A percentile compares a stretch with the other conserved stretches of the same genome.
Evolutionary conservation across 1,140 invertebrate species (phyloP).

Genomic region (Cotesia glomerata): DNA sequence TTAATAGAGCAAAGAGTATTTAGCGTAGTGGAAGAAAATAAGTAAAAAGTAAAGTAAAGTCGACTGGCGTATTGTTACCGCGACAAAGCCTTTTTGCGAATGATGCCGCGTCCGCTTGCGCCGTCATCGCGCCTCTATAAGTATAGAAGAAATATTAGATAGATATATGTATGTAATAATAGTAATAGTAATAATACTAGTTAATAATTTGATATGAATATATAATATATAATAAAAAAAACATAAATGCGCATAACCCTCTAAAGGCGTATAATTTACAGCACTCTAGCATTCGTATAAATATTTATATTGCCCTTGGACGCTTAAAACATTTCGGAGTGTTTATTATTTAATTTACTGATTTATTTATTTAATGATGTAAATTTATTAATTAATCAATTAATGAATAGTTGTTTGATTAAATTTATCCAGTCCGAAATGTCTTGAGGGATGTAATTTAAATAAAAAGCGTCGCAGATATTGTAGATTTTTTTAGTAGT

Average conservation of each 20-base stretch:
- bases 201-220: background rate
- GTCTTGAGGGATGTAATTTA: background rate
- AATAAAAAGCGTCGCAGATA: conserved; percentile 15
- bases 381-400: too few species aligned
- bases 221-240: conserved; percentile 29
- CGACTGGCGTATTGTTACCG: background rate
- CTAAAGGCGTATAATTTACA: conserved; percentile 63
- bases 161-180: background rate
- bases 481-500: conserved; percentile 24
- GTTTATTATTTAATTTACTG: background rate
- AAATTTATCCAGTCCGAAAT: background rate
- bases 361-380: background rate
- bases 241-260: conserved; percentile 58
- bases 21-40: background rate
- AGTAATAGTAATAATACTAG: conserved; percentile 2
- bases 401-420: background rate
- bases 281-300: conserved; percentile 63
- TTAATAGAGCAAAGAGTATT: background rate
- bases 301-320: conserved; percentile 31
- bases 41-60: conserved; percentile 1
- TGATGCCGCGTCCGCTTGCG: background rate
- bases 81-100: background rate
- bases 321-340: conserved; percentile 2
- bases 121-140: conserved; percentile 10
- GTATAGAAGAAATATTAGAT: conserved; percentile 19